Evolutionary conservation across 2,797 vertebrate genomes (phyloP).

Genomic region (Enteromius afrohamiltoni): DNA sequence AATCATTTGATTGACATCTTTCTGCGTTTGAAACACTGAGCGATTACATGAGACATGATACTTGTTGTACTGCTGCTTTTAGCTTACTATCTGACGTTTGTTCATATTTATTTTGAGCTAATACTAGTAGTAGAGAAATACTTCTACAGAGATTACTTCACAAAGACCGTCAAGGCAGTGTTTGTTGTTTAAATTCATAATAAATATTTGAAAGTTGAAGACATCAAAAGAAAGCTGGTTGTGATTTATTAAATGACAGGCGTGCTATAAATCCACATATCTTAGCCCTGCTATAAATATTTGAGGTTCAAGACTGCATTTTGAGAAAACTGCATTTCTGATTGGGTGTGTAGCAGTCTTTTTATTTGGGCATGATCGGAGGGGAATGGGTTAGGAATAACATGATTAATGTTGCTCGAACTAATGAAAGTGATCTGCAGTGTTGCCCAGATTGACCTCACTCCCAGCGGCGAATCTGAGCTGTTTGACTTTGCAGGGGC

Average conservation of each 20-base stretch:
- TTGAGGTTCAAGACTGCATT: not conserved
- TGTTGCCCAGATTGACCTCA: conserved; percentile 43
- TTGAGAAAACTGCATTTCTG: conserved; percentile 10
- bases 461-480: conserved; percentile 20
- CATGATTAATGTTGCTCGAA: conserved; percentile 61
- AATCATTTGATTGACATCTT: not conserved
- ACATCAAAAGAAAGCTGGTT: not conserved
- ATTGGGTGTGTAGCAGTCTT: not conserved
- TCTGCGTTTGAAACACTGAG: not conserved
- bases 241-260: not conserved
- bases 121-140: not conserved
- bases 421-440: conserved; percentile 53
- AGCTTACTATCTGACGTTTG: not conserved
- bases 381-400: conserved; percentile 26
- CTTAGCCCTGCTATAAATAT: not conserved
- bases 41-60: not conserved
- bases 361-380: not conserved
- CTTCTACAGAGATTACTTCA: not conserved
- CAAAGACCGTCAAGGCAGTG: not conserved
- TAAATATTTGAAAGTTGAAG: not conserved
- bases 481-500: conserved; percentile 29
- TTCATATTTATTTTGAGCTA: not conserved
- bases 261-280: not conserved
- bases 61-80: not conserved
- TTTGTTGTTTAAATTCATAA: not conserved